A percentile compares a stretch with the other conserved stretches of the same genome.
Evolutionary conservation across 2,113 vertebrate genomes (phyloP).

Genomic region (Cricetomys ansorgei): DNA sequence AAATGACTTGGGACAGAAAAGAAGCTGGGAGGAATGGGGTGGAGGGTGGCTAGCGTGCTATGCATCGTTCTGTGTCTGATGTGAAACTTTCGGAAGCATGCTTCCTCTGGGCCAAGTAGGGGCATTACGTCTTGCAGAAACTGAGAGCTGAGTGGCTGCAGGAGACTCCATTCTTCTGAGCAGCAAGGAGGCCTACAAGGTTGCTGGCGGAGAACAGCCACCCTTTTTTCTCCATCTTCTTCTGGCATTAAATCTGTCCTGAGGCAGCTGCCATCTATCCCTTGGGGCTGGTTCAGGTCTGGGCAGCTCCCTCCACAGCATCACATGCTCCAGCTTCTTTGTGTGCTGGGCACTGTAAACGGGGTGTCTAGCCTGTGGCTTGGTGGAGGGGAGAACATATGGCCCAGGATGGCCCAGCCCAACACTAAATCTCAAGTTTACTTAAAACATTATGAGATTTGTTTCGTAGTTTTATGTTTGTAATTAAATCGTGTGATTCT

Average conservation of each 20-base stretch:
- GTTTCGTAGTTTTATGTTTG: background rate
- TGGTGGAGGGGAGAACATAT: background rate
- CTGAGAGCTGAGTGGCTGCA: background rate
- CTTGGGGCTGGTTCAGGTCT: fast-evolving
- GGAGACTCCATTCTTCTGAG: fast-evolving
- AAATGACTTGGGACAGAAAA: fast-evolving
- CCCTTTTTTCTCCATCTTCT: background rate
- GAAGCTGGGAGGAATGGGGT: fast-evolving
- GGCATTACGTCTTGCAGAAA: background rate
- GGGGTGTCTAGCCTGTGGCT: background rate
- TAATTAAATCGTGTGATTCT: background rate
- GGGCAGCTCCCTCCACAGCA: background rate
- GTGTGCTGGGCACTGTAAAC: background rate
- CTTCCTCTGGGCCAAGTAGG: background rate
- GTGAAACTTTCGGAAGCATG: fast-evolving
- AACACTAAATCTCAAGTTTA: background rate
- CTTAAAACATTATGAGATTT: background rate
- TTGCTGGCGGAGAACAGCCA: background rate
- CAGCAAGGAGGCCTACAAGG: no score
- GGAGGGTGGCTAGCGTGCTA: background rate
- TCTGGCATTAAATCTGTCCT: background rate
- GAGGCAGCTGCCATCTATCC: background rate
- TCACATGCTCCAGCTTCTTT: fast-evolving
- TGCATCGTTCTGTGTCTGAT: fast-evolving
- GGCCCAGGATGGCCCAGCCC: background rate